Evolutionary conservation across 2,797 vertebrate species (phyloP).

Genomic region (Sebastes itinus): DNA sequence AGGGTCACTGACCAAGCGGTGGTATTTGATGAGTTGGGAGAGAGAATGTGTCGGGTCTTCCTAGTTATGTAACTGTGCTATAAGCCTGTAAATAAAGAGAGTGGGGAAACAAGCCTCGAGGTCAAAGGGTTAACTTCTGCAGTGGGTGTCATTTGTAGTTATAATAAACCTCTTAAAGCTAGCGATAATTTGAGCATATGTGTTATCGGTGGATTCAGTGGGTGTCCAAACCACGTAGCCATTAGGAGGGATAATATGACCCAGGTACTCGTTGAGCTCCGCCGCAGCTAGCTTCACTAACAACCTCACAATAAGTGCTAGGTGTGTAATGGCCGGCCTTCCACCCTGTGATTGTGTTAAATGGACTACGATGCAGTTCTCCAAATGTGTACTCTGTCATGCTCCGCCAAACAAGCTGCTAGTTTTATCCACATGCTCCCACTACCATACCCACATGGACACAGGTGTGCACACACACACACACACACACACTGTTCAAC

Average conservation of each 20-base stretch:
- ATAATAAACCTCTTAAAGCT: background rate
- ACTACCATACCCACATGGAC: background rate
- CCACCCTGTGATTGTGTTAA: conserved; percentile 25
- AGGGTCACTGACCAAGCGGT: no score
- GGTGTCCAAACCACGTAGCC: background rate
- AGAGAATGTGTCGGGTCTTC: no score
- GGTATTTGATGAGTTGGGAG: no score
- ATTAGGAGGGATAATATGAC: background rate
- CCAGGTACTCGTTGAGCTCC: background rate
- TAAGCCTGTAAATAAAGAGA: background rate
- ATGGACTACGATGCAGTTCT: conserved; percentile 10
- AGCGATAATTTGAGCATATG: background rate
- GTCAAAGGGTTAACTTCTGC: background rate
- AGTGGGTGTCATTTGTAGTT: background rate
- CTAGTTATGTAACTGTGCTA: background rate
- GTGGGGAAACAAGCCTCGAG: background rate
- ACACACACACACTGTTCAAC: conserved; percentile 3
- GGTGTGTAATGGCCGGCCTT: background rate
- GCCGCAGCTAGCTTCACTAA: conserved; percentile 26
- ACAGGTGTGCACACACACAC: conserved; percentile 3
- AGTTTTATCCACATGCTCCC: background rate
- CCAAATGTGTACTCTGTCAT: conserved; percentile 21
- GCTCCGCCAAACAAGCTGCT: conserved; percentile 21
- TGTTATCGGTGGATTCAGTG: background rate
- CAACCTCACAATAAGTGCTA: conserved; percentile 35